phyloP scores from a whole-genome alignment of 2,113 vertebrate species.

The Junco hyemalis region DNA sequence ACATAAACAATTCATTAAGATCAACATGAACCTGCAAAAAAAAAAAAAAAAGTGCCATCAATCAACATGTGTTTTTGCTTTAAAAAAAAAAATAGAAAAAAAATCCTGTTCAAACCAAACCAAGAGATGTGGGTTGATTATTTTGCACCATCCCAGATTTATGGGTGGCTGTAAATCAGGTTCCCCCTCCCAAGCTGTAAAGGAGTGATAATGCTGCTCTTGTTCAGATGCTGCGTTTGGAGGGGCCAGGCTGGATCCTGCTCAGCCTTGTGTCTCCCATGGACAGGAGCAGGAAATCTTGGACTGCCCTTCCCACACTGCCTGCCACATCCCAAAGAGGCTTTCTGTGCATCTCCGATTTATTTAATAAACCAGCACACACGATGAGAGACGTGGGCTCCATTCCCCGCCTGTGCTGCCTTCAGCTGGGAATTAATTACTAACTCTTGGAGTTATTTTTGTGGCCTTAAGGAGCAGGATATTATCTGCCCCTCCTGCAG shows the following conservation, averaged over 20 bases:
- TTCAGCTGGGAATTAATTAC: not conserved
- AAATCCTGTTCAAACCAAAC: not conserved
- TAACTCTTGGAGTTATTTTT: slow-evolving; percentile 4
- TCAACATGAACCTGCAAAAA: slow-evolving; percentile 44
- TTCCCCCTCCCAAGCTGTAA: slow-evolving; percentile 43
- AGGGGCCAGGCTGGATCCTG: not conserved
- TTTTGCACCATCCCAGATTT: slow-evolving; percentile 38
- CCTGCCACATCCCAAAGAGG: not conserved
- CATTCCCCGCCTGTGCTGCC: not conserved
- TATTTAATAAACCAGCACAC: not conserved
- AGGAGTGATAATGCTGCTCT: not conserved
- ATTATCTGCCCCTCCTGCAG: slow-evolving; percentile 13
- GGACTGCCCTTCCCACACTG: not conserved
- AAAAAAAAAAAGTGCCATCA: slow-evolving; percentile 2
- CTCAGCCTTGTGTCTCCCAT: not conserved
- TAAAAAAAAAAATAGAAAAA: not conserved
- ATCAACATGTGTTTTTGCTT: slow-evolving; percentile 41
- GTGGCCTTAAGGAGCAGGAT: not conserved
- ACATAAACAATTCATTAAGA: slow-evolving; percentile 62
- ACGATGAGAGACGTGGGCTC: not conserved
- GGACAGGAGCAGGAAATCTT: accelerated
- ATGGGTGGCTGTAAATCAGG: slow-evolving; percentile 46
- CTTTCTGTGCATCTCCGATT: not conserved
- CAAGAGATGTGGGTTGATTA: slow-evolving; percentile 2
- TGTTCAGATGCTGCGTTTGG: not conserved